Percentiles rank a stretch among this genome's conserved stretches.
phyloP scores from a whole-genome alignment of 1,140 invertebrate species.

The Carposina sasakii region DNA sequence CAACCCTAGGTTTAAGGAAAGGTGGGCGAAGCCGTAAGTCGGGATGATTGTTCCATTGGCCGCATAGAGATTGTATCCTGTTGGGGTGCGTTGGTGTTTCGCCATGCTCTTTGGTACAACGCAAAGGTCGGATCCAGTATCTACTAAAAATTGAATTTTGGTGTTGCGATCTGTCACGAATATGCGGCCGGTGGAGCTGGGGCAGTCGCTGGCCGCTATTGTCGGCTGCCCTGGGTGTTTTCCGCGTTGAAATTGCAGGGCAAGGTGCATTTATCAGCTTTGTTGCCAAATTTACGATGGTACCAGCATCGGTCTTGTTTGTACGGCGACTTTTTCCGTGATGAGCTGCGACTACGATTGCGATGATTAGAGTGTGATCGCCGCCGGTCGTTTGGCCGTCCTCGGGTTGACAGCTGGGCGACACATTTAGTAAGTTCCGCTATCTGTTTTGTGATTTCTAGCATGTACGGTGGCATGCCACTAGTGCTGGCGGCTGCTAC shows the following conservation, averaged over 20 bases:
- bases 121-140: conserved; percentile 17
- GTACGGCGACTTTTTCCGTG: not conserved
- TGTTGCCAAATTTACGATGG: not conserved
- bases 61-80: conserved; percentile 13
- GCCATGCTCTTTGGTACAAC: conserved; percentile 7
- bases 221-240: conserved; percentile 5
- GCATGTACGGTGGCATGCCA: not conserved
- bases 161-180: conserved; percentile 3
- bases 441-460: not conserved
- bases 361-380: not conserved
- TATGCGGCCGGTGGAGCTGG: not conserved
- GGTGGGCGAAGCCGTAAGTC: conserved; percentile 29
- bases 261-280: not conserved
- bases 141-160: conserved; percentile 12
- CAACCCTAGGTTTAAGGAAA: conserved; percentile 31
- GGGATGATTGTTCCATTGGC: conserved; percentile 26
- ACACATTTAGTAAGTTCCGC: conserved; percentile 2
- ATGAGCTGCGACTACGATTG: not conserved
- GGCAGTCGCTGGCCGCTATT: conserved; percentile 10
- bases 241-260: not conserved
- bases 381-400: not conserved
- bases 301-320: not conserved
- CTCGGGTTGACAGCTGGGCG: not conserved
- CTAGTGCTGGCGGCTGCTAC: not conserved
- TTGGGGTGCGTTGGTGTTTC: not conserved